Base-by-base conservation (phyloP, 64 coral and sea anemone species). In the Hydrozoanthus tunicans region DNA sequence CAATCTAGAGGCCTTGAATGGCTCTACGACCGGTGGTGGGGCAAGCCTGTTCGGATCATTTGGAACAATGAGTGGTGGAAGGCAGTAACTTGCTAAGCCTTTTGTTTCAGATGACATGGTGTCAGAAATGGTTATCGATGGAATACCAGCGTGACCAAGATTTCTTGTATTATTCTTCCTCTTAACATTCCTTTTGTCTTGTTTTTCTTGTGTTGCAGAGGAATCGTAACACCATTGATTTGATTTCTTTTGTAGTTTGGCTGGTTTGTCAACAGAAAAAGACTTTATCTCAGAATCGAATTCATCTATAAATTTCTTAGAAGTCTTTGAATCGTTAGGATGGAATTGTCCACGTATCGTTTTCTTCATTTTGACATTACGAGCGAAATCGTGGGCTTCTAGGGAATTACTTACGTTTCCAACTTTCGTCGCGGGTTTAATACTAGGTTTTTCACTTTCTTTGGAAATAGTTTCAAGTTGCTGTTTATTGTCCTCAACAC, bases 81-180 rank as follows among this genome's bases (percentile, higher is more conserved):
- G 61, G 20, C 61, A 60, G 57, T 60, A 9, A 12, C 32, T 81
- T 61, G 79, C 32, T 61, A 10, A 14, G 17, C 6, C 26, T 13
- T 62, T 6, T 17, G 61, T 58, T 81, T 55, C n/a, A 11, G 24
- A 55, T 81, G 79, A 7, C 32, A 26, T 25, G 61, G 57, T 26
- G 56, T 6, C 5, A 81, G 79, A 81, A 9, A 81, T 81, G 58
- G 79, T 81, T 61, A 81, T 81, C 25, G 58, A 81, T 81, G 79
- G 79, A 25, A 81, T 58, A 56, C 25, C 24, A 62, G 79, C 56
- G 2, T 60, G 58, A 9, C 8, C 3, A 59, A 61, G 54, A 81
- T 14, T 9, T 81, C 26, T 2, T 43, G 32, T 43, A 60, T 26
- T 77, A 51, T 43, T 77, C 73, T 7, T 24, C 43, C 9, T 14